A percentile compares a stretch with the other conserved stretches of the same genome.
phyloP scores from a whole-genome alignment of 1,140 invertebrate genomes.

The Palaemon carinicauda region DNA sequence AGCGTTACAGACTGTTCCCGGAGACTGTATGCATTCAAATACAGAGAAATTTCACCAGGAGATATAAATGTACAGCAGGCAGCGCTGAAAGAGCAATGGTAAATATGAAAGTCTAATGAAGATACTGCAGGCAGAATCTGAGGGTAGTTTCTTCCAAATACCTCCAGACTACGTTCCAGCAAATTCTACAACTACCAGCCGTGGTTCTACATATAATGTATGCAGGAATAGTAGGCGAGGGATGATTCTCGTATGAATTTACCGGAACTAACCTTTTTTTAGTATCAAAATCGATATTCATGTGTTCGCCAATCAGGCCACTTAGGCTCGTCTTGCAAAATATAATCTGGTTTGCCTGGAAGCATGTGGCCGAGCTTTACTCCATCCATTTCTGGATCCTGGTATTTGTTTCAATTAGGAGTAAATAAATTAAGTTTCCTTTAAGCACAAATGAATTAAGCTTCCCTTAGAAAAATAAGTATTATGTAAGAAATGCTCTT shows the following conservation, averaged over 20 bases:
- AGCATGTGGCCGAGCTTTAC: slow-evolving; percentile 34
- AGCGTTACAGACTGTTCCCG: too few species aligned
- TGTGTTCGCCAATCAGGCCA: slow-evolving; percentile 29
- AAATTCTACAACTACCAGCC: too few species aligned
- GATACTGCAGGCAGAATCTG: too few species aligned
- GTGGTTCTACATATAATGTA: neutral
- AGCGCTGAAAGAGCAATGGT: too few species aligned
- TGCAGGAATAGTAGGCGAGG: neutral
- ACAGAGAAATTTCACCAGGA: too few species aligned
- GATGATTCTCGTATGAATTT: too few species aligned
- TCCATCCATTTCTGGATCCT: slow-evolving; percentile 40
- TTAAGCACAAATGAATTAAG: neutral
- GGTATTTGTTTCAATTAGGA: neutral
- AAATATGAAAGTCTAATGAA: too few species aligned
- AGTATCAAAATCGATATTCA: slow-evolving; percentile 16
- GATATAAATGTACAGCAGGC: too few species aligned
- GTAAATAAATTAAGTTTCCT: too few species aligned
- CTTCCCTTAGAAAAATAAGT: neutral
- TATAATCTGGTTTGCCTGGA: slow-evolving; percentile 48
- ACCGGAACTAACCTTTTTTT: neutral
- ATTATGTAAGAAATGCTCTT: neutral
- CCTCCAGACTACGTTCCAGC: too few species aligned
- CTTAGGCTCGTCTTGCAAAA: slow-evolving; percentile 36
- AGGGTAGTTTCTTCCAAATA: too few species aligned
- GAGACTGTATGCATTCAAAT: too few species aligned